phyloP scores from a whole-genome alignment of 2,113 vertebrate genomes.

The Phoenicopterus ruber region DNA sequence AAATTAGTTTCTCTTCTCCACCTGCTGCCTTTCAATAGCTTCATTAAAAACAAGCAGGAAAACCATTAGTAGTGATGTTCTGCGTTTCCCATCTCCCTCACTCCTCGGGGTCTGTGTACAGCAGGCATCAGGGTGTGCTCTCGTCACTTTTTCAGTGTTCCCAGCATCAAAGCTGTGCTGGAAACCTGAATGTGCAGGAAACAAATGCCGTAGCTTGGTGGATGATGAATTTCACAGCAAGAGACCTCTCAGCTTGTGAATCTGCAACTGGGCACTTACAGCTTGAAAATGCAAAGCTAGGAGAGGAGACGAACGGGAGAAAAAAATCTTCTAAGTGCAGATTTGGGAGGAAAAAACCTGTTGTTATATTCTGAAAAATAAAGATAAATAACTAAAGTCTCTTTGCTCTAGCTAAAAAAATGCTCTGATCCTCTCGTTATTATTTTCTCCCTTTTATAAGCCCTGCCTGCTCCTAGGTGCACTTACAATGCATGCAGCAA shows the following conservation, averaged over 20 bases:
- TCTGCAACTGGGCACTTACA: background rate
- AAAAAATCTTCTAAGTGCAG: background rate
- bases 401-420: background rate
- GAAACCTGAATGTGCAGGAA: background rate
- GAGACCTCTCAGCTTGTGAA: background rate
- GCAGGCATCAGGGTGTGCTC: background rate
- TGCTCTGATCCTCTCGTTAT: background rate
- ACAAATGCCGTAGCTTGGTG: background rate
- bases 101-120: background rate
- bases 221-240: background rate
- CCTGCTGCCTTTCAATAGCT: background rate
- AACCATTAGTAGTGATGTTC: background rate
- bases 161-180: background rate
- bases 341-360: background rate
- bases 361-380: background rate
- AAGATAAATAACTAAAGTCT: background rate
- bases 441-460: background rate
- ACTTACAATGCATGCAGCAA: background rate
- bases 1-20: background rate
- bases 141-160: background rate
- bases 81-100: background rate
- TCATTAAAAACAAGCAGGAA: background rate
- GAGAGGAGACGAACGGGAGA: background rate
- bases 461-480: background rate
- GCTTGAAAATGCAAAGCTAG: background rate